These are phyloP conservation scores for Thysanoteuthis rhombus DNA, from an alignment of 2,888 invertebrate species.

Conservation along the genomic window DNA sequence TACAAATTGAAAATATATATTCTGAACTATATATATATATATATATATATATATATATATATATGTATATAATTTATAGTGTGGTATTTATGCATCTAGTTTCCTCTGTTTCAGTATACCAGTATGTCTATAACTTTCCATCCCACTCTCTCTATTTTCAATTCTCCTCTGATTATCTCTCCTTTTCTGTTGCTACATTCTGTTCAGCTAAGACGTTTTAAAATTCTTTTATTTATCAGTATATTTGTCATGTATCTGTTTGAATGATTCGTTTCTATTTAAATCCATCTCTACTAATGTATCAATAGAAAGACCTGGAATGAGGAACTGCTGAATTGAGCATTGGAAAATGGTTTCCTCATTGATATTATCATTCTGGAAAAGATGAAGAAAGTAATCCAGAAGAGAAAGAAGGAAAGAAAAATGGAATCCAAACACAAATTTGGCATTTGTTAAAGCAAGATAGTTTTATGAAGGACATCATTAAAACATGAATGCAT, in stretches of 20 bases:
- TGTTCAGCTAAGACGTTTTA: too few relatives aligned
- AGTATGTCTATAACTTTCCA: background rate
- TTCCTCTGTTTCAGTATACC: background rate
- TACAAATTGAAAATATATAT: too few relatives aligned
- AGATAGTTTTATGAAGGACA: background rate
- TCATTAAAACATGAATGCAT: slow-evolving; percentile 12
- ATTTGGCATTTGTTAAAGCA: background rate
- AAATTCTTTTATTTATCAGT: background rate
- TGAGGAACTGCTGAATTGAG: background rate
- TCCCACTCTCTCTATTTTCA: background rate
- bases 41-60: too few relatives aligned
- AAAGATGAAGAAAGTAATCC: background rate
- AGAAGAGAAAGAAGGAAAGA: background rate
- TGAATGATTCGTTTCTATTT: background rate
- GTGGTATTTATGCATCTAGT: background rate
- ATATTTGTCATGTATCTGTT: background rate
- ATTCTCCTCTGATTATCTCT: background rate
- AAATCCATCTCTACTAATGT: background rate
- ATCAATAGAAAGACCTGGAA: background rate
- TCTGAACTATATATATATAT: too few relatives aligned
- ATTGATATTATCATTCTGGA: background rate
- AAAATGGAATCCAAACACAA: background rate
- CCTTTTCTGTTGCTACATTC: background rate
- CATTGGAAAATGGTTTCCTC: background rate
- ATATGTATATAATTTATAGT: too few relatives aligned